Conservation (phyloP, 2,113 vertebrate species). For the Corythaeola cristata region DNA sequence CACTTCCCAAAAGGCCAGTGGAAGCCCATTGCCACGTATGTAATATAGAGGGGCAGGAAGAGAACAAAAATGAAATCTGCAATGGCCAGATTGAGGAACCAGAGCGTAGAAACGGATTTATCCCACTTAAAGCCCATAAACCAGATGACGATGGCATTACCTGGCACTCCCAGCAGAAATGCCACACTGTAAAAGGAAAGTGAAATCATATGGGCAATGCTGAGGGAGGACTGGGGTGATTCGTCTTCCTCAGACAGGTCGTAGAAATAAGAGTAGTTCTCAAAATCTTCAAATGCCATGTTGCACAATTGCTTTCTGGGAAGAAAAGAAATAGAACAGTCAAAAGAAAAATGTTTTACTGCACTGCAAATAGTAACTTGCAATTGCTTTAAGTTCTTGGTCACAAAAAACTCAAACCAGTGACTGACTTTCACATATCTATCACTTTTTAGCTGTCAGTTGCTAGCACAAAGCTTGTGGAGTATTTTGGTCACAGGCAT, state of each 20-base stretch:
- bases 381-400: not conserved
- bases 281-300: slow-evolving; percentile 74
- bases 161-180: slow-evolving; percentile 87
- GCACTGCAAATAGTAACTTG: not conserved
- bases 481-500: not conserved
- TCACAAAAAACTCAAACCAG: not conserved
- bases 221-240: slow-evolving; percentile 68
- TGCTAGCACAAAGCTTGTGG: not conserved
- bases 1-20: slow-evolving; percentile 89
- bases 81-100: slow-evolving; percentile 92
- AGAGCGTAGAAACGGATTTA: slow-evolving; percentile 86
- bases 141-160: slow-evolving; percentile 94
- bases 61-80: slow-evolving; percentile 95
- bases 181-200: slow-evolving; percentile 85
- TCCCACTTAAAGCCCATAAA: slow-evolving; percentile 89
- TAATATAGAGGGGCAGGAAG: slow-evolving; percentile 90
- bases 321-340: not conserved
- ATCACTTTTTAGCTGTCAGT: not conserved
- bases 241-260: slow-evolving; percentile 69
- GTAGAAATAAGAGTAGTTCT: slow-evolving; percentile 72
- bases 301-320: not conserved
- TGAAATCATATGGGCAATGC: slow-evolving; percentile 82
- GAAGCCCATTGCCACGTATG: slow-evolving; percentile 88
- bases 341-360: not conserved
- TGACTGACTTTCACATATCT: not conserved